Percentiles rank a stretch among this genome's conserved stretches.
phyloP scores from a whole-genome alignment of 2,113 vertebrate genomes.

The Scopus umbretta region DNA sequence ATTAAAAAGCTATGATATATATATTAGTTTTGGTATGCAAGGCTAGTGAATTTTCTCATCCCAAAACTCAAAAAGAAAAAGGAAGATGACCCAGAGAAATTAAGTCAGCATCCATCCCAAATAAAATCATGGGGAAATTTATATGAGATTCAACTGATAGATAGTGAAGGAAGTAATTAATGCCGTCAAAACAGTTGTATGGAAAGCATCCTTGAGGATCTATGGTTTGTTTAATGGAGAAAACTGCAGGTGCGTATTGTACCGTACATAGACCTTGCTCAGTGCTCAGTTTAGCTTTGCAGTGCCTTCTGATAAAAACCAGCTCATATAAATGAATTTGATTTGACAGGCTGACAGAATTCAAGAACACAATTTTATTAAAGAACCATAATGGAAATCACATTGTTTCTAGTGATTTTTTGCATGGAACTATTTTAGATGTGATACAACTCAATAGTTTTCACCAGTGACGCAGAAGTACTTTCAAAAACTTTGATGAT shows the following conservation, averaged over 20 bases:
- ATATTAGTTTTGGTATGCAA: background rate
- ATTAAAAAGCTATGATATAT: background rate
- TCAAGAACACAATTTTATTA: background rate
- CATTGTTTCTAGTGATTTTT: background rate
- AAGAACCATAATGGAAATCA: background rate
- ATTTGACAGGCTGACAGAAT: background rate
- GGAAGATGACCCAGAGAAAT: background rate
- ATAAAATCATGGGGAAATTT: background rate
- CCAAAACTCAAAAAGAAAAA: background rate
- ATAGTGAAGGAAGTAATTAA: background rate
- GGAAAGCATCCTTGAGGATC: background rate
- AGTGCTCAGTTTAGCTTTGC: background rate
- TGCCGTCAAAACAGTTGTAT: background rate
- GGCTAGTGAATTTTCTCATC: background rate
- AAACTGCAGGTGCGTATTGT: background rate
- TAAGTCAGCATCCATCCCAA: background rate
- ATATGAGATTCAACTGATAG: background rate
- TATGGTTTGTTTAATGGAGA: background rate
- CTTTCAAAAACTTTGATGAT: background rate
- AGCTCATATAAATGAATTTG: background rate
- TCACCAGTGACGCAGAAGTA: background rate
- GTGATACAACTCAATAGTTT: background rate
- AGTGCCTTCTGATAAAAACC: background rate
- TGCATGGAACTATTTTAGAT: background rate
- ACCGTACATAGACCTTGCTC: background rate